Percentiles rank a stretch among this genome's conserved stretches.
Conservation (phyloP, 2,797 vertebrate genomes). For the Morus bassanus region DNA sequence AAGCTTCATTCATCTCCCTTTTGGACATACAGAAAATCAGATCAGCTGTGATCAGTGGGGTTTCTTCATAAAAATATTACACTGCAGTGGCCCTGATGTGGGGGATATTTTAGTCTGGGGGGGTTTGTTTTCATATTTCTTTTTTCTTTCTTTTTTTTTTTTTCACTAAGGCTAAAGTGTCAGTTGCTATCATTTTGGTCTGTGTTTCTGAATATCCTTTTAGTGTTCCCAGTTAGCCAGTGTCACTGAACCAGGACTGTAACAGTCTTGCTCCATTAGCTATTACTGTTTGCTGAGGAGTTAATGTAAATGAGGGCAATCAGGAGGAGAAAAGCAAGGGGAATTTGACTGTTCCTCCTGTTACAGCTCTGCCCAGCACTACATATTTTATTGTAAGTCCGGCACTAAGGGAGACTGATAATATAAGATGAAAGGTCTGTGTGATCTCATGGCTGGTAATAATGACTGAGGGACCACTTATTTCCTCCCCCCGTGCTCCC, state of each 20-base stretch:
- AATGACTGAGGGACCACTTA: conserved; percentile 30
- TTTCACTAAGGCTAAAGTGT: neutral
- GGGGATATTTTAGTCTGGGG: neutral
- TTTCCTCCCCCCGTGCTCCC: neutral
- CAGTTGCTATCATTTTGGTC: neutral
- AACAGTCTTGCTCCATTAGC: conserved; percentile 41
- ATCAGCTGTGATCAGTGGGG: neutral
- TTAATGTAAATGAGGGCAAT: conserved; percentile 25
- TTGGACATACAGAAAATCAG: neutral
- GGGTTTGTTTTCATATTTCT: neutral
- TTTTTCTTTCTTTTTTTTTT: neutral
- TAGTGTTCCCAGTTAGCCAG: neutral
- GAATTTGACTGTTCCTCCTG: conserved; percentile 8
- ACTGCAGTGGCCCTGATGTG: neutral
- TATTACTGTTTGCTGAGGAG: conserved; percentile 29
- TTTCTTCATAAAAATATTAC: neutral
- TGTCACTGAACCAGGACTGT: neutral
- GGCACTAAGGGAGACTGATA: conserved; percentile 26
- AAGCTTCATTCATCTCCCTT: neutral
- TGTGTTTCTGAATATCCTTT: neutral
- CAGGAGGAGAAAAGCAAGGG: conserved; percentile 28
- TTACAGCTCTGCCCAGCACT: conserved; percentile 6
- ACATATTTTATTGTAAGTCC: conserved; percentile 25
- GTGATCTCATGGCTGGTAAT: conserved; percentile 52
- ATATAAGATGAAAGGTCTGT: conserved; percentile 53